These are phyloP conservation scores for Lophotriccus pileatus DNA, from an alignment of 2,797 vertebrate species.

Conservation along the genomic window DNA sequence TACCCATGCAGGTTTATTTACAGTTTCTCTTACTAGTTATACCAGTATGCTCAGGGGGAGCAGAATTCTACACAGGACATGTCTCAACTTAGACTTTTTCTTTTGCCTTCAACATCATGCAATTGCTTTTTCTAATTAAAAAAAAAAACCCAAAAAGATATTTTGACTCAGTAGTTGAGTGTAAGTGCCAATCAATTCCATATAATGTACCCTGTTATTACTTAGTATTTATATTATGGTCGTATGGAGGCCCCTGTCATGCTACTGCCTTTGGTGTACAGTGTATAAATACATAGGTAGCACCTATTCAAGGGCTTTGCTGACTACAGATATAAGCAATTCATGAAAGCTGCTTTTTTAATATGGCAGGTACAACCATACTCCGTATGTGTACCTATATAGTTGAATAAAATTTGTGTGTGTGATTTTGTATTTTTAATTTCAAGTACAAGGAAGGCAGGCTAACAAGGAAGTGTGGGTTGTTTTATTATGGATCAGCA, in stretches of 20 bases:
- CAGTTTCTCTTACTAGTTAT: constrained; percentile 19
- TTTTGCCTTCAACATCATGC: not conserved
- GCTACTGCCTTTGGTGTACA: not conserved
- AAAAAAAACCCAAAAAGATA: too few relatives aligned
- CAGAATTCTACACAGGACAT: not conserved
- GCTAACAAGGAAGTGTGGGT: not conserved
- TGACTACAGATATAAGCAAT: not conserved
- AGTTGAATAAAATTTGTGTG: not conserved
- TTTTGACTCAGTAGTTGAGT: not conserved
- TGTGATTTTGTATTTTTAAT: not conserved
- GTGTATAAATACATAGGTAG: not conserved
- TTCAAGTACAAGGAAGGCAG: not conserved
- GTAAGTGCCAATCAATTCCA: not conserved
- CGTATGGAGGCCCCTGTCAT: not conserved
- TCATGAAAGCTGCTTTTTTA: not conserved
- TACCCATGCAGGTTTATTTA: constrained; percentile 29
- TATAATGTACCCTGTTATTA: not conserved
- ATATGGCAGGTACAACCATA: not conserved
- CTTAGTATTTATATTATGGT: not conserved
- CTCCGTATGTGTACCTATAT: not conserved
- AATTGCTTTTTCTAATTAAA: not conserved
- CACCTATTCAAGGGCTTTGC: not conserved
- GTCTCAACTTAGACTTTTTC: not conserved
- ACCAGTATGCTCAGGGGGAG: not conserved
- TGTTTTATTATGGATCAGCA: not conserved